Percentiles rank a stretch among this genome's conserved stretches.
These are phyloP conservation scores for Bombus sibiricus DNA, from an alignment of 1,140 invertebrate genomes.

Conservation along the genomic window DNA sequence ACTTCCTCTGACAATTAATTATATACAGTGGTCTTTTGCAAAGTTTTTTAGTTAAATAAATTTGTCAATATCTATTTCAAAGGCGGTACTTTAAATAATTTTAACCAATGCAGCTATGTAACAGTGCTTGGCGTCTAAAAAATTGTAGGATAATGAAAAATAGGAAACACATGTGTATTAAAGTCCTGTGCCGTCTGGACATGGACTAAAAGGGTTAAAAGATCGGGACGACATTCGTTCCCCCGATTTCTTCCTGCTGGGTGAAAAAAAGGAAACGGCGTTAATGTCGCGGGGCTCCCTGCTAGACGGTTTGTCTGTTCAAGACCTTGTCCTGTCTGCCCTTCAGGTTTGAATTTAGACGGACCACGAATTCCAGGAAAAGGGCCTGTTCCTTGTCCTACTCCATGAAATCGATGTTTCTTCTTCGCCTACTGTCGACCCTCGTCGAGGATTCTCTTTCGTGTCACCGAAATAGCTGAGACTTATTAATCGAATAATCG, in stretches of 20 bases:
- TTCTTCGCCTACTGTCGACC: neutral
- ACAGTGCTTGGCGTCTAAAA: no score
- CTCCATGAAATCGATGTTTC: constrained; percentile 30
- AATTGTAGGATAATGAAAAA: neutral
- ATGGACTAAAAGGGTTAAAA: constrained; percentile 10
- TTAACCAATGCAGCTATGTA: no score
- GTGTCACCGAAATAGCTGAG: constrained; percentile 19
- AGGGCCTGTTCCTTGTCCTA: constrained; percentile 39
- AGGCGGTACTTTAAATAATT: neutral
- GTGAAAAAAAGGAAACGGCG: constrained; percentile 49
- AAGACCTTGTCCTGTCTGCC: constrained; percentile 58
- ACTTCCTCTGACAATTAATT: no score
- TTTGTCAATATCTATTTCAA: no score
- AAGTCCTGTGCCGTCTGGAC: neutral
- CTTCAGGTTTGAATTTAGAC: constrained; percentile 65
- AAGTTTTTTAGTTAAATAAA: no score
- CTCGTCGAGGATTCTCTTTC: constrained; percentile 3
- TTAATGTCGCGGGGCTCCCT: constrained; percentile 56
- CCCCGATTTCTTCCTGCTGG: constrained; percentile 8
- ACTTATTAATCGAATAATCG: constrained; percentile 41
- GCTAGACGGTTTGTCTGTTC: constrained; percentile 55
- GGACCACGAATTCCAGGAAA: constrained; percentile 45
- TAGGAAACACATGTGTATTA: neutral
- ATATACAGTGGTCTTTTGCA: no score
- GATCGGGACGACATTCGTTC: neutral